A percentile compares a stretch with the other conserved stretches of the same genome.
These are phyloP conservation scores for Notarius quadriscutis DNA, from an alignment of 2,113 vertebrate species.

Conservation along the genomic window DNA sequence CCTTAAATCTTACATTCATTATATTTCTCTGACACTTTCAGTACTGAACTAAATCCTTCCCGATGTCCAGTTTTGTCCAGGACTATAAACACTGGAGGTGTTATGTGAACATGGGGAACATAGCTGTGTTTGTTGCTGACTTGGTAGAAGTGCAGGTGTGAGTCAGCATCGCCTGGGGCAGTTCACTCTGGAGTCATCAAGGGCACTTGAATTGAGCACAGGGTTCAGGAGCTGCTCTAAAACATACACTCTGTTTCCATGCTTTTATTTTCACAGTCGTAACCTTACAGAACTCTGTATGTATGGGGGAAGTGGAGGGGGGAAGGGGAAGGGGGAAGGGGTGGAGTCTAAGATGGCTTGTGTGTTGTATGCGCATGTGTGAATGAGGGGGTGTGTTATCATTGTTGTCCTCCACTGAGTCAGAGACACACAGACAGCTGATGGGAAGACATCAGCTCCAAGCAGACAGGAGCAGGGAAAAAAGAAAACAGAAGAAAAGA, in stretches of 20 bases:
- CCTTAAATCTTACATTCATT: not conserved
- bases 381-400: slow-evolving; percentile 1
- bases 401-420: slow-evolving; percentile 7
- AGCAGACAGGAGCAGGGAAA: not conserved
- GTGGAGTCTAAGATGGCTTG: not conserved
- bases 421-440: slow-evolving; percentile 3
- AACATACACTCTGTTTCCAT: not conserved
- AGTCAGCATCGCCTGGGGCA: not conserved
- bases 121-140: not conserved
- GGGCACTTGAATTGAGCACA: not conserved
- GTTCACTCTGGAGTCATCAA: not conserved
- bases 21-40: not conserved
- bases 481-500: not conserved
- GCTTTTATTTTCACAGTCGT: not conserved
- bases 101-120: not conserved
- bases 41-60: not conserved
- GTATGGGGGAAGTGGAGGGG: too few species aligned
- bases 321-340: too few species aligned
- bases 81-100: slow-evolving; percentile 1
- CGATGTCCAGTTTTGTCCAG: not conserved
- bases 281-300: not conserved
- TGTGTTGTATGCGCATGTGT: not conserved
- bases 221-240: not conserved
- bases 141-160: not conserved
- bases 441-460: not conserved